Percentiles rank a stretch among this genome's conserved stretches.
phyloP scores from a whole-genome alignment of 2,888 invertebrate species.

The Conomelus anceps region DNA sequence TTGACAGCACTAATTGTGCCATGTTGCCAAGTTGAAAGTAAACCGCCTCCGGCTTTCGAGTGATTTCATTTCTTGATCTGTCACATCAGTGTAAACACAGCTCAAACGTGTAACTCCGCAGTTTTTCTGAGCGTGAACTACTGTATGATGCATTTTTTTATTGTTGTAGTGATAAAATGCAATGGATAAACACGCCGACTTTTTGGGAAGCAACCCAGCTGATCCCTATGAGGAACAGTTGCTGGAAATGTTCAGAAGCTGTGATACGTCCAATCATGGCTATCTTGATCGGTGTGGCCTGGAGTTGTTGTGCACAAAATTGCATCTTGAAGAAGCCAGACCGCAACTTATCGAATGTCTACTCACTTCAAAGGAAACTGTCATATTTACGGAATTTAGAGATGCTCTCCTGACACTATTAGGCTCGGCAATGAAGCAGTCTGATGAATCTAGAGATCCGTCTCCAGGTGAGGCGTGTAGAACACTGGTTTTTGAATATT shows the following conservation, averaged over 20 bases:
- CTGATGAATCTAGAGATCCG: slow-evolving; percentile 35
- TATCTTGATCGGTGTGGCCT: slow-evolving; percentile 61
- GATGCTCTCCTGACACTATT: slow-evolving; percentile 65
- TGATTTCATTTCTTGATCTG: no score
- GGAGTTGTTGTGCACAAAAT: slow-evolving; percentile 62
- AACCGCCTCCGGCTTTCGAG: no score
- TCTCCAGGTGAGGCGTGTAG: slow-evolving; percentile 41
- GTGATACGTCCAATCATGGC: slow-evolving; percentile 62
- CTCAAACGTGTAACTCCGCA: not conserved
- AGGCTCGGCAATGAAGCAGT: slow-evolving; percentile 25
- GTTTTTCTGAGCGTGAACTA: not conserved
- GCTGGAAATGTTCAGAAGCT: slow-evolving; percentile 71
- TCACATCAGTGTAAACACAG: no score
- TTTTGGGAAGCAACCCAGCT: slow-evolving; percentile 10
- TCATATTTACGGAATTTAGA: slow-evolving; percentile 68
- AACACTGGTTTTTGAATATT: not conserved
- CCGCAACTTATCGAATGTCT: slow-evolving; percentile 55
- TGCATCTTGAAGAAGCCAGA: slow-evolving; percentile 69
- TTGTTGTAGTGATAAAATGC: slow-evolving; percentile 17
- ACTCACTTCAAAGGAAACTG: slow-evolving; percentile 47
- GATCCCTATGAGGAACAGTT: slow-evolving; percentile 79
- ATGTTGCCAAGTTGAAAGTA: no score
- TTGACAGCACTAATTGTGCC: no score
- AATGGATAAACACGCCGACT: slow-evolving; percentile 21
- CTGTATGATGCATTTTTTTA: not conserved